Evolutionary conservation across 2,797 vertebrate species (phyloP).

Genomic region (Vultur gryphus): DNA sequence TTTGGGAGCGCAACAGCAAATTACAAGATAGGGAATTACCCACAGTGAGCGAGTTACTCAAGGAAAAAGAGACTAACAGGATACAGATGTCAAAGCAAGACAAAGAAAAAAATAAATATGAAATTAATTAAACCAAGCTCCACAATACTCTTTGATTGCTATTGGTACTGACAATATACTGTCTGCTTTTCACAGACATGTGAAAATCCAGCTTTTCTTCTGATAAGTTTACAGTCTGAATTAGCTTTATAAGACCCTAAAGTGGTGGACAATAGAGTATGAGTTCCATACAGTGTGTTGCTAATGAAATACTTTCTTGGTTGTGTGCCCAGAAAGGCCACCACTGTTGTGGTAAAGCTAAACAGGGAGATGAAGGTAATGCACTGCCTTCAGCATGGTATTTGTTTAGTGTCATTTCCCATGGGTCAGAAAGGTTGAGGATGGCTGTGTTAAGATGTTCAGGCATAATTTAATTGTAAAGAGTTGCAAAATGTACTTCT

Average conservation of each 20-base stretch:
- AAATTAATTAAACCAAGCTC: not conserved
- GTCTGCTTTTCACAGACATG: not conserved
- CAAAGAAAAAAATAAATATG: not conserved
- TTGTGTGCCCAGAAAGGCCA: not conserved
- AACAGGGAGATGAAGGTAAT: not conserved
- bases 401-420: not conserved
- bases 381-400: not conserved
- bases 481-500: not conserved
- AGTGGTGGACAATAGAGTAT: not conserved
- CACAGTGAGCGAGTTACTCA: not conserved
- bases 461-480: not conserved
- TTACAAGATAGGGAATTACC: not conserved
- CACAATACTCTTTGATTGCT: not conserved
- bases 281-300: not conserved
- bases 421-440: not conserved
- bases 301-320: not conserved
- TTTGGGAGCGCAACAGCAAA: not conserved
- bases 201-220: not conserved
- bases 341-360: not conserved
- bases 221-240: not conserved
- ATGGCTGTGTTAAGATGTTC: not conserved
- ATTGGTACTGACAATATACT: not conserved
- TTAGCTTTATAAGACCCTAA: not conserved
- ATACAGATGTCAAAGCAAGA: not conserved
- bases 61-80: not conserved